Conservation (phyloP, 2,888 invertebrate genomes). For the Lochmaea capreae region DNA sequence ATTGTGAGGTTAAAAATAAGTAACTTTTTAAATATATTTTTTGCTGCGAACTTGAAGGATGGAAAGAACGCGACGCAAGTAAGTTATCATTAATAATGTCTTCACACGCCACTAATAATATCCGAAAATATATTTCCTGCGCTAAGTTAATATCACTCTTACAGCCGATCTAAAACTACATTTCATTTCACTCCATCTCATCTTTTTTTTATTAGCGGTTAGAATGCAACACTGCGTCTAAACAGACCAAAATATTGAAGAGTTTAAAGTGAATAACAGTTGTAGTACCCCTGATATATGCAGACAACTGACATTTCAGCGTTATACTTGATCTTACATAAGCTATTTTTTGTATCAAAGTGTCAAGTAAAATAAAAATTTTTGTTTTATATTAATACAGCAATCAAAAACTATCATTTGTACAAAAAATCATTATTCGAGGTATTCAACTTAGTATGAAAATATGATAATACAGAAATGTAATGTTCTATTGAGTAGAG, state of each 20-base stretch:
- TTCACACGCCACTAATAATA: conserved; percentile 9
- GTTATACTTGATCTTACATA: too few species aligned
- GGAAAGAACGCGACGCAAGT: conserved; percentile 83
- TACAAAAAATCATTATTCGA: too few species aligned
- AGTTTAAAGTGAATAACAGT: too few species aligned
- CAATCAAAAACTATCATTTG: too few species aligned
- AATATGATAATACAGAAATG: too few species aligned
- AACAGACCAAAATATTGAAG: not conserved
- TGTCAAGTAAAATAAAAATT: too few species aligned
- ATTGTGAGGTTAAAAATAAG: not conserved
- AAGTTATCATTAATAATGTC: conserved; percentile 64
- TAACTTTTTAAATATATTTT: not conserved
- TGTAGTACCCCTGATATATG: too few species aligned
- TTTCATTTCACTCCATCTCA: conserved; percentile 10
- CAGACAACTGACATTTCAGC: too few species aligned
- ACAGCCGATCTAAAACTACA: conserved; percentile 6
- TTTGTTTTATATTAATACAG: too few species aligned
- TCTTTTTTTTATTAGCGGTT: not conserved
- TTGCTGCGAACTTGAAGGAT: conserved; percentile 67
- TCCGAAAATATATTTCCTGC: not conserved
- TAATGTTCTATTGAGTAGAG: too few species aligned
- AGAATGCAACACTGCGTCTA: not conserved
- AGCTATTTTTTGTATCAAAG: too few species aligned
- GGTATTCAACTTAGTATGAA: too few species aligned
- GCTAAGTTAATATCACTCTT: conserved; percentile 26